Percentiles rank a stretch among this genome's conserved stretches.
phyloP scores from a whole-genome alignment of 2,888 invertebrate genomes.

The Merodon equestris region DNA sequence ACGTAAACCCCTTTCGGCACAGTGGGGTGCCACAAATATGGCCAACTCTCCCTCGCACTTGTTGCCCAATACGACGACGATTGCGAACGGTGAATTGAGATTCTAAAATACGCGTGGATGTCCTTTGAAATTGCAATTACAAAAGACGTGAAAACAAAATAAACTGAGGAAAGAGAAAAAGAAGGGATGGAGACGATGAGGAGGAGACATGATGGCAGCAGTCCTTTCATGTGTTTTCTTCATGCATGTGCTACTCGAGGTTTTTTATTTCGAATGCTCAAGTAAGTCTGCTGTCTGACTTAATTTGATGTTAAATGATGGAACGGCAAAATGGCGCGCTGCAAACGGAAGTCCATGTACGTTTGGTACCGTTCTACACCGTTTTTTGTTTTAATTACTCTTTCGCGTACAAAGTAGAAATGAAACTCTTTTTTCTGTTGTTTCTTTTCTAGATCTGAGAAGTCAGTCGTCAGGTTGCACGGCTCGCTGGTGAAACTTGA shows the following conservation, averaged over 20 bases:
- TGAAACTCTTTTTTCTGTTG: constrained; percentile 29
- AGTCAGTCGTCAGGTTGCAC: background rate
- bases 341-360: constrained; percentile 3
- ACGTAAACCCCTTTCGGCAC: constrained; percentile 32
- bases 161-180: constrained; percentile 5
- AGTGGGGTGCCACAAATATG: constrained; percentile 57
- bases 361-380: background rate
- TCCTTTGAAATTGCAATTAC: constrained; percentile 45
- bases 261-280: constrained; percentile 23
- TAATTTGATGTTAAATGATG: constrained; percentile 30
- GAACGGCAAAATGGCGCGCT: constrained; percentile 46
- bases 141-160: constrained; percentile 16
- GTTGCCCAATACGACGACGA: constrained; percentile 51
- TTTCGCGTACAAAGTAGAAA: constrained; percentile 12
- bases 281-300: constrained; percentile 31
- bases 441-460: background rate
- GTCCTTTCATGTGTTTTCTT: constrained; percentile 39
- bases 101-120: constrained; percentile 5
- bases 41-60: constrained; percentile 61
- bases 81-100: constrained; percentile 24
- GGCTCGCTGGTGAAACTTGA: constrained; percentile 17
- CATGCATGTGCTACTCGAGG: constrained; percentile 24
- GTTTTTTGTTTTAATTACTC: background rate
- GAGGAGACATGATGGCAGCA: constrained; percentile 7
- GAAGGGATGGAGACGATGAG: constrained; percentile 11